Conservation (phyloP, 2,888 invertebrate species). For the Leptinotarsa rubiginosa region DNA sequence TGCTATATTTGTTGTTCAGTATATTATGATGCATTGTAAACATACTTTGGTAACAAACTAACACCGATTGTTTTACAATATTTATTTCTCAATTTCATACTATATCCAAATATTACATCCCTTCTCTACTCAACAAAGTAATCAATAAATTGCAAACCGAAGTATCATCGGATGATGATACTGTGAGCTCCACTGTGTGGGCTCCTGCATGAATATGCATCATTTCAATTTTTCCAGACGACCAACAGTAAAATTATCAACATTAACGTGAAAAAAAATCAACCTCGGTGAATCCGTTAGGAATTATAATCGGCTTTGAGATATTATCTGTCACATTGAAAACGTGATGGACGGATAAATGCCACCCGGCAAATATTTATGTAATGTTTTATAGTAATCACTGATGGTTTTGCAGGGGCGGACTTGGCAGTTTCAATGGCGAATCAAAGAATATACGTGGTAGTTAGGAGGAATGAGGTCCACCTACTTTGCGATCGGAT, state of each 20-base stretch:
- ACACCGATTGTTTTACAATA: no score
- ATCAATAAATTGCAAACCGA: no score
- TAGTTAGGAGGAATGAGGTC: neutral
- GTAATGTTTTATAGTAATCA: constrained; percentile 18
- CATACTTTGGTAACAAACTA: no score
- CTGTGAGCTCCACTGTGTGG: neutral
- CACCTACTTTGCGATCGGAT: neutral
- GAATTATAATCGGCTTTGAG: constrained; percentile 20
- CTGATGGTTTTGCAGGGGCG: constrained; percentile 13
- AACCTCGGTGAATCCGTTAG: constrained; percentile 17
- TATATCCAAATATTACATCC: no score
- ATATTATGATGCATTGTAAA: no score
- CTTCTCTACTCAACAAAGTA: no score
- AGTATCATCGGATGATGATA: neutral
- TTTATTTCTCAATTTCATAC: no score
- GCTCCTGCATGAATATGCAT: constrained; percentile 6
- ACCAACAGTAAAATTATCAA: constrained; percentile 17
- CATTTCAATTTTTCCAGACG: constrained; percentile 4
- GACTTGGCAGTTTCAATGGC: neutral
- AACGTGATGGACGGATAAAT: constrained; percentile 19
- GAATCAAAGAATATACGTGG: neutral
- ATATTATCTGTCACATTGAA: constrained; percentile 17
- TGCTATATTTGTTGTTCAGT: no score
- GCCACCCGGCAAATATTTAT: constrained; percentile 18
- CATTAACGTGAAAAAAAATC: constrained; percentile 1